Evolutionary conservation across 2,888 invertebrate genomes (phyloP), one percentile per base, ranked within the genome.

Genomic region (Noctua janthe): DNA sequence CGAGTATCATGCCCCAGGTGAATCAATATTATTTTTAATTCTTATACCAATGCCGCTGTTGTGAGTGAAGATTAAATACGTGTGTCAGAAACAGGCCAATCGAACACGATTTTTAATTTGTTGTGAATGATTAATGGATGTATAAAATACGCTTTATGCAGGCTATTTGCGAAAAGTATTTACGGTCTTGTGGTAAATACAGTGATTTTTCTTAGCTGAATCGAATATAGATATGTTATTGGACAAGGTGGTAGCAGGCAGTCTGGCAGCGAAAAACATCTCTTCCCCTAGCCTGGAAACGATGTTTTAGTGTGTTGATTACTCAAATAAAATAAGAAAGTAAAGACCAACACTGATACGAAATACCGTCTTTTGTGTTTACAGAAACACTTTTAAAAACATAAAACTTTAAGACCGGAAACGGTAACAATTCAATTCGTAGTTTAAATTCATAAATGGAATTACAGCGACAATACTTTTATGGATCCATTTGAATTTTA

Each of bases 361-460:
- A 47, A 47, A 47, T 47, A 64, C 7, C 29, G 39, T n/a, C 10
- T n/a, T 62, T n/a, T 39, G 15, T 54, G 17, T 47, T 67, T 35
- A 29, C 17, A 59, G 43, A 54, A 35, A 47, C 47, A 7, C 1
- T 62, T 17, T 23, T 47, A 15, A 10, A 56, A 64, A 69, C 54
- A 78, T 80, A 80, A 74, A 82, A 74, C 1, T 81, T 81, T 80
- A 78, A 69, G 54, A 86, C 69, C 83, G 90, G 88, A 90, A 90
- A 89, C 76, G 73, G 84, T 80, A 62, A 81, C 85, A 71, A 64
- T 85, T 83, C 81, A 81, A 87, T 88, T 84, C 72, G 76, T 75
- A 80, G 71, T 82, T 80, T 73, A 72, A 76, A 85, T 83, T 87
- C 77, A 83, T 88, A 89, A 87, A 86, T 84, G 69, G 82, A 84